These are phyloP conservation scores for Cataglyphis altisquamis DNA, from an alignment of 2,888 invertebrate species.

Conservation along the genomic window DNA sequence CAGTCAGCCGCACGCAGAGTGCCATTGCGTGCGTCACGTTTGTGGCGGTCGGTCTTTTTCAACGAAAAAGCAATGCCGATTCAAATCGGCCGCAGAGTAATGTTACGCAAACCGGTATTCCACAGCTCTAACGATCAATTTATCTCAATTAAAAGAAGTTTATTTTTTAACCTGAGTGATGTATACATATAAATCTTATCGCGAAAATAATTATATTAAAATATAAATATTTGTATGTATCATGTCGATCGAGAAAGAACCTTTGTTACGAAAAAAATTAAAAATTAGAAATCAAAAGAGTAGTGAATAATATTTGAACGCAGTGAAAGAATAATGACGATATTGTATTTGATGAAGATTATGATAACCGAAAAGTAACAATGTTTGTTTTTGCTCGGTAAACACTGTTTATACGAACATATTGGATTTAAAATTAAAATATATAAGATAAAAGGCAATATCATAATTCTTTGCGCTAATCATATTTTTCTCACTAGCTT, in stretches of 20 bases:
- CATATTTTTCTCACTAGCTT: not conserved
- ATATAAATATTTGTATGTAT: not conserved
- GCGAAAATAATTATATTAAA: too few species aligned
- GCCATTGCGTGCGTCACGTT: slow-evolving; percentile 68
- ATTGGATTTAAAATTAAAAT: slow-evolving; percentile 39
- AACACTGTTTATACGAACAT: slow-evolving; percentile 9
- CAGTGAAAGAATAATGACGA: not conserved
- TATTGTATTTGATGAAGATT: slow-evolving; percentile 19
- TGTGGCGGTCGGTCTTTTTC: slow-evolving; percentile 38
- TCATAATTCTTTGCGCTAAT: not conserved
- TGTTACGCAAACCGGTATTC: slow-evolving; percentile 15
- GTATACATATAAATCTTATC: not conserved
- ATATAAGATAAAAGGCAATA: slow-evolving; percentile 23
- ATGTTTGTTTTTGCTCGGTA: not conserved
- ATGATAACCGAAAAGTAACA: not conserved
- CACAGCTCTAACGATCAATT: not conserved
- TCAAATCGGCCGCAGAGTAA: slow-evolving; percentile 7
- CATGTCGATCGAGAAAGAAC: not conserved
- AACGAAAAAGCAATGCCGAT: slow-evolving; percentile 37
- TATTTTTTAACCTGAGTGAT: not conserved
- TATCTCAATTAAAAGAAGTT: not conserved
- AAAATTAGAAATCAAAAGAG: not conserved
- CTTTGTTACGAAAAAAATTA: too few species aligned
- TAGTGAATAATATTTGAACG: not conserved
- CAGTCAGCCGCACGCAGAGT: slow-evolving; percentile 56